Evolutionary conservation across 2,113 vertebrate genomes (phyloP).

Genomic region (Balaenoptera acutorostrata): DNA sequence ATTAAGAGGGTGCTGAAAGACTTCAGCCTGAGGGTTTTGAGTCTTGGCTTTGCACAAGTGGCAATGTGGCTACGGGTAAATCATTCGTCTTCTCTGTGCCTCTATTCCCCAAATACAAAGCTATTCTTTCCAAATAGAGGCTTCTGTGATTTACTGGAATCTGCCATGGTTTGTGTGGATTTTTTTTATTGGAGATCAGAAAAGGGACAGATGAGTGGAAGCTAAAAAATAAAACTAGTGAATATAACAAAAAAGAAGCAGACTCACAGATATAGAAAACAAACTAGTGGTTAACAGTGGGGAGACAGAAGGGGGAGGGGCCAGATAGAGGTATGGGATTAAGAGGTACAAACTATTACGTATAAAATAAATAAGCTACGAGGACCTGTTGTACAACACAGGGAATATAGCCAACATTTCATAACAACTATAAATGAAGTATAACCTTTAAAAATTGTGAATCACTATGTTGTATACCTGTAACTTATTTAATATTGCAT

Average conservation of each 20-base stretch:
- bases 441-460: not conserved
- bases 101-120: not conserved
- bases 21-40: not conserved
- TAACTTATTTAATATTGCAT: not conserved
- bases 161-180: not conserved
- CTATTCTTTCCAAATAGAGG: not conserved
- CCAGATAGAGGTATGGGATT: not conserved
- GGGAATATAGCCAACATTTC: not conserved
- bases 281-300: not conserved
- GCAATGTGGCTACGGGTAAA: not conserved
- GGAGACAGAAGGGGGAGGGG: not conserved
- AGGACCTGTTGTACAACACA: not conserved
- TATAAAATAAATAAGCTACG: not conserved
- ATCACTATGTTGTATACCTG: not conserved
- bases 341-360: not conserved
- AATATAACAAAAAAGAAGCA: not conserved
- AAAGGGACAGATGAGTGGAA: not conserved
- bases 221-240: not conserved
- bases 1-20: not conserved
- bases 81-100: not conserved
- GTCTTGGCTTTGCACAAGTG: not conserved
- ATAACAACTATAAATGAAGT: not conserved
- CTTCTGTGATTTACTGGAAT: not conserved
- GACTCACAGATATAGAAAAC: not conserved
- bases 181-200: not conserved